These are phyloP conservation scores for Chascanopsetta lugubris DNA, from an alignment of 2,113 vertebrate genomes.

Conservation along the genomic window DNA sequence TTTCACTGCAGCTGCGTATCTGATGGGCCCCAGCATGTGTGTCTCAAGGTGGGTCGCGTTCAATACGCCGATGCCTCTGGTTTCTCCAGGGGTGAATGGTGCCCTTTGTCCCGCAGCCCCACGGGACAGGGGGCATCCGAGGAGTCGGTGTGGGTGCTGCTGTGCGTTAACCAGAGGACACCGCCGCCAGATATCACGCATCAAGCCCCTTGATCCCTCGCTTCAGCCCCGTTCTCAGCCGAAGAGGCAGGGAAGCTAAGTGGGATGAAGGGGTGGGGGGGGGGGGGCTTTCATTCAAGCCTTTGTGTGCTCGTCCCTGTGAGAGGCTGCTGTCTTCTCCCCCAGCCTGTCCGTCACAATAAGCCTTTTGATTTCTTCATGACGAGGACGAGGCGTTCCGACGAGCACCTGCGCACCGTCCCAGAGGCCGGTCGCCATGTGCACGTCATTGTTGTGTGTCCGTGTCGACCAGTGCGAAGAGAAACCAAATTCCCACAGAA, in stretches of 20 bases:
- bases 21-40: conserved; percentile 57
- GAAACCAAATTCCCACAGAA: too few relatives aligned
- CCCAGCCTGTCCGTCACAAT: conserved; percentile 61
- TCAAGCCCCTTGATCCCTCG: conserved; percentile 31
- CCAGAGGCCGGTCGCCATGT: background rate
- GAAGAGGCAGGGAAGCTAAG: conserved; percentile 41
- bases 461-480: too few relatives aligned
- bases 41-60: conserved; percentile 38
- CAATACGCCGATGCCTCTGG: conserved; percentile 61
- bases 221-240: conserved; percentile 10
- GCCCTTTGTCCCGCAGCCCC: conserved; percentile 61
- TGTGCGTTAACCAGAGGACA: conserved; percentile 27
- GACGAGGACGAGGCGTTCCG: conserved; percentile 5
- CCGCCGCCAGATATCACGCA: conserved; percentile 30
- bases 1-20: conserved; percentile 60
- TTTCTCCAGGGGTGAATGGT: conserved; percentile 57
- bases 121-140: conserved; percentile 31
- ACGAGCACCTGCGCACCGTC: conserved; percentile 24
- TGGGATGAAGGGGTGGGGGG: conserved; percentile 6
- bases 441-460: conserved; percentile 2
- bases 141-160: conserved; percentile 25
- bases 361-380: conserved; percentile 68
- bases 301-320: conserved; percentile 45
- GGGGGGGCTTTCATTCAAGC: conserved; percentile 45
- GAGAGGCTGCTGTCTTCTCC: conserved; percentile 28